Conservation (phyloP, 2,113 vertebrate genomes). For the Rana temporaria region DNA sequence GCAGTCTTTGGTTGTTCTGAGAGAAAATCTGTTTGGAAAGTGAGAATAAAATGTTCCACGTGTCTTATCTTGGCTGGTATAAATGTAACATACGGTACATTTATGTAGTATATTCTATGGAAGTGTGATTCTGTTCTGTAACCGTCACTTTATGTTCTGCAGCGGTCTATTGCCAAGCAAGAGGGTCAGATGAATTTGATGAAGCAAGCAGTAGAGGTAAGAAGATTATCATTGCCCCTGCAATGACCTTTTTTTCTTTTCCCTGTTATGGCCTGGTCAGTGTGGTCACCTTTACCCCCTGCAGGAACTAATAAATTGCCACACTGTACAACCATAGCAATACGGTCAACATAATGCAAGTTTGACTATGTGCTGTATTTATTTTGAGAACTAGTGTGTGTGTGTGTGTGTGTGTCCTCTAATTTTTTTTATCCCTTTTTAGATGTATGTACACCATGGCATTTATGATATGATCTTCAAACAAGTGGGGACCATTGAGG, state of each 20-base stretch:
- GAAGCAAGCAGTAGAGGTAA: constrained; percentile 96
- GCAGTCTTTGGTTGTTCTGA: no score
- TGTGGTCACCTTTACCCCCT: background rate
- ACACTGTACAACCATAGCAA: no score
- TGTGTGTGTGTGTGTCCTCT: background rate
- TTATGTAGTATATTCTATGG: no score
- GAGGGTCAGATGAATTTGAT: constrained; percentile 93
- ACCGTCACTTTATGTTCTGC: constrained; percentile 32
- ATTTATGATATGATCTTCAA: constrained; percentile 94
- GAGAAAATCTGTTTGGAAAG: no score
- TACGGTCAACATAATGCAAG: no score
- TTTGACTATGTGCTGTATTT: no score
- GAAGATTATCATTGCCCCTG: background rate
- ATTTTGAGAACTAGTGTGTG: no score
- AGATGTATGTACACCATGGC: constrained; percentile 94
- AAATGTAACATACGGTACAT: no score
- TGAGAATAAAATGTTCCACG: no score
- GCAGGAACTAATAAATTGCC: background rate
- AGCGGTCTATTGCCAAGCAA: constrained; percentile 92
- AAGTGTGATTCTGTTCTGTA: no score
- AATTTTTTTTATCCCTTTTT: constrained; percentile 35
- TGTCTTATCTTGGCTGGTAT: no score
- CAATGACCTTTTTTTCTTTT: background rate
- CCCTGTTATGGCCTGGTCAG: background rate
- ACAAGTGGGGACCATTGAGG: constrained; percentile 92